Base-by-base conservation (phyloP, 1,140 invertebrate genomes). In the Samia ricini region DNA sequence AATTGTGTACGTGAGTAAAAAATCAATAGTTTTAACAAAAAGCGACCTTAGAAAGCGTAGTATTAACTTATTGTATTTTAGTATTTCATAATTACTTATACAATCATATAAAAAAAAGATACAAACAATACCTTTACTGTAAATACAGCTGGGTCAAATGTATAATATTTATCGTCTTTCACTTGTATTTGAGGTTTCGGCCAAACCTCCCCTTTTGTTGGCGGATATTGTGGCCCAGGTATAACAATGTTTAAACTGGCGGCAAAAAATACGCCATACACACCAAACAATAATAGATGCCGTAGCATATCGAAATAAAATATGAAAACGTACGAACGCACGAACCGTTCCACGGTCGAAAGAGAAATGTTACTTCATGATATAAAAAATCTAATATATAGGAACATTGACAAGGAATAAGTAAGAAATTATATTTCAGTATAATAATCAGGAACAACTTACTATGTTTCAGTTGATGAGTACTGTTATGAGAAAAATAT, bases 201-300 rank as follows among this genome's bases (percentile, higher is more conserved):
- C 61, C 61, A 63, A 23, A 63, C 21, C 22, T 19, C 48, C 10
- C 61, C 61, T 57, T 63, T 63, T 6, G 61, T 57, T 22, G 61
- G 36, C 15, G 61, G 61, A 57, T 63, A 57, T 57, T 51, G 23
- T 6, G 61, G 61, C 8, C 61, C 61, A 10, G 61, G 61, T 20
- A 52, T 10, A 24, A 62, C 36, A 48, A 62, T 49, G 29, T n/a
- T 42, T 6, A 63, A 22, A 58, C 61, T 51, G 20, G 21, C 8
- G 42, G 29, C 42, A n/a, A 36, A 56, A 51, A 60, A 60, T n/a
- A 12, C 18, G 24, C 59, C 49, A 52, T 52, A 33, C 29, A 54
- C 18, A 54, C 12, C 21, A 21, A 60, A 52, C 19, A 52, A 51
- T 21, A 60, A 6, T 29, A 60, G 36, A 60, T 29, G 21, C 12